phyloP scores from a whole-genome alignment of 2,888 invertebrate genomes.

The Tipula helvola region DNA sequence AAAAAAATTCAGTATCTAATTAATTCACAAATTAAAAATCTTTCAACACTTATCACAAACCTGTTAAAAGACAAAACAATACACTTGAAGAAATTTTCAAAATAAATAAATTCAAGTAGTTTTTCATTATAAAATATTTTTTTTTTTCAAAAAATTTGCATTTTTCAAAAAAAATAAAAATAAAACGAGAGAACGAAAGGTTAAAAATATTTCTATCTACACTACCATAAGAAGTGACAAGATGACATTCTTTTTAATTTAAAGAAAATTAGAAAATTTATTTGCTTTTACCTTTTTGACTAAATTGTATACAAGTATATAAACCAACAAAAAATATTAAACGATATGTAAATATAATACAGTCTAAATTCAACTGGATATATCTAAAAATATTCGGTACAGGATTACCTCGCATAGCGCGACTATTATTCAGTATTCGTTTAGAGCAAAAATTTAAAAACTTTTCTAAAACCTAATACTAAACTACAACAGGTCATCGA shows the following conservation, averaged over 20 bases:
- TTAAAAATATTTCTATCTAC: background rate
- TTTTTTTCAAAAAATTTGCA: background rate
- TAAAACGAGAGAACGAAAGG: background rate
- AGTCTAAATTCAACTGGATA: background rate
- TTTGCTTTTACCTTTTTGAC: background rate
- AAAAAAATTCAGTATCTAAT: background rate
- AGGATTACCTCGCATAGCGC: background rate
- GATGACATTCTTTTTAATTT: constrained; percentile 4
- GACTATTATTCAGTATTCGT: too few species aligned
- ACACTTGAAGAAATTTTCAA: background rate
- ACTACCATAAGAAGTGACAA: background rate
- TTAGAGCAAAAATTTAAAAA: too few species aligned
- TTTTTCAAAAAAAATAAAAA: background rate
- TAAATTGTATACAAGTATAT: background rate
- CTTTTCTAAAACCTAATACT: too few species aligned
- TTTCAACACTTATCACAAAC: background rate
- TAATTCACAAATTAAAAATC: background rate
- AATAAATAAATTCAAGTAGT: background rate
- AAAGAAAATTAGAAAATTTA: background rate
- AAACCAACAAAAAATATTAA: background rate
- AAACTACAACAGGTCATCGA: too few species aligned
- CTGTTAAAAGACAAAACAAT: background rate
- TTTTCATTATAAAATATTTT: background rate
- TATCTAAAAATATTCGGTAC: background rate
- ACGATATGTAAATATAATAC: background rate